Conservation (phyloP, 1,140 invertebrate genomes). For the Neomicropteryx cornuta region DNA sequence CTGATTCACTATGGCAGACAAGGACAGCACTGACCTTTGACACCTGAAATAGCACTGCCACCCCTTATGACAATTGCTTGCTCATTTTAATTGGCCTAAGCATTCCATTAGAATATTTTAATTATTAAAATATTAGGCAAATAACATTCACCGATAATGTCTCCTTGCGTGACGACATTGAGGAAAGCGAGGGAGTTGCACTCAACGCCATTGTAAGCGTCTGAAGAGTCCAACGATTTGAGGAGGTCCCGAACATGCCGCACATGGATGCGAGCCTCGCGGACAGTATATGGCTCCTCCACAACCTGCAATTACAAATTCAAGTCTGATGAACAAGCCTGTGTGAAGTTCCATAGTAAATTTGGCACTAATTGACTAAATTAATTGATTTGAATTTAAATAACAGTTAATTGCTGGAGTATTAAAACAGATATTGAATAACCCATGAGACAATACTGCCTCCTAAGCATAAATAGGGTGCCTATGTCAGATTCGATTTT, state of each 20-base stretch:
- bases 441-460: no score
- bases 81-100: no score
- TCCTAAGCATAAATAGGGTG: no score
- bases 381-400: neutral
- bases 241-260: slow-evolving; percentile 92
- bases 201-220: slow-evolving; percentile 92
- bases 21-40: no score
- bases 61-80: no score
- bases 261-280: slow-evolving; percentile 94
- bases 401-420: no score
- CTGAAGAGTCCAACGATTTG: slow-evolving; percentile 84
- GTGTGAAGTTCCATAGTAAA: slow-evolving; percentile 1
- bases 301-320: slow-evolving; percentile 45
- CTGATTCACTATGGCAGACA: no score
- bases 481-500: no score
- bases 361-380: neutral
- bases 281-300: slow-evolving; percentile 94
- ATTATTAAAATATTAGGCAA: no score
- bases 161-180: slow-evolving; percentile 86
- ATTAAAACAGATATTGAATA: no score
- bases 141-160: slow-evolving; percentile 51
- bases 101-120: no score
- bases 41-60: no score
- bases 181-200: slow-evolving; percentile 93
- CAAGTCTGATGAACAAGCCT: slow-evolving; percentile 7